phyloP scores from a whole-genome alignment of 1,140 invertebrate species.

The Drosophila novamexicana region DNA sequence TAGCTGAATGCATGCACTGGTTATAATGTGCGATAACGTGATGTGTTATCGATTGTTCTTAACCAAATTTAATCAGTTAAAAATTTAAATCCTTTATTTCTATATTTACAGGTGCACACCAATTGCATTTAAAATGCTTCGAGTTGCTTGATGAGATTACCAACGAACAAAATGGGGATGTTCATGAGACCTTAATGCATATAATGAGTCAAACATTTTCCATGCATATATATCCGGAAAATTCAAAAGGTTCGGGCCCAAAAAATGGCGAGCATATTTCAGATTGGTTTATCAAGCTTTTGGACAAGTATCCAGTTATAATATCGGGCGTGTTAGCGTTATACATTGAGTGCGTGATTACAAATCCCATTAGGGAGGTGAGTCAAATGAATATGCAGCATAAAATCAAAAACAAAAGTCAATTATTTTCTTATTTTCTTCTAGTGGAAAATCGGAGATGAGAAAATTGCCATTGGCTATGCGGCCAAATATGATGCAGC shows the following conservation, averaged over 20 bases:
- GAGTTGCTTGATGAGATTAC: conserved; percentile 73
- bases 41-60: conserved; percentile 10
- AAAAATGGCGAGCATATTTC: conserved; percentile 74
- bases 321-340: conserved; percentile 56
- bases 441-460: conserved; percentile 70
- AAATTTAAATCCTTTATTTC: conserved; percentile 3
- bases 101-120: conserved; percentile 53
- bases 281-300: conserved; percentile 73
- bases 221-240: conserved; percentile 68
- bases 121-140: conserved; percentile 70
- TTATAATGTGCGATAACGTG: background rate
- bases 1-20: background rate
- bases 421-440: conserved; percentile 2
- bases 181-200: conserved; percentile 66
- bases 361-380: conserved; percentile 71
- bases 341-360: conserved; percentile 73
- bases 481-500: conserved; percentile 82
- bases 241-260: conserved; percentile 38
- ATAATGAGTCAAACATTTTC: conserved; percentile 70
- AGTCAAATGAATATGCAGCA: conserved; percentile 1
- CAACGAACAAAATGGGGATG: conserved; percentile 80
- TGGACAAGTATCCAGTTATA: conserved; percentile 70
- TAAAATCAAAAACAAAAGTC: background rate
- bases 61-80: background rate
- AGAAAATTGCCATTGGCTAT: conserved; percentile 72